Evolutionary conservation across 2,888 invertebrate species (phyloP), one percentile per base, ranked within the genome.

Genomic region (Amaurobius ferox): DNA sequence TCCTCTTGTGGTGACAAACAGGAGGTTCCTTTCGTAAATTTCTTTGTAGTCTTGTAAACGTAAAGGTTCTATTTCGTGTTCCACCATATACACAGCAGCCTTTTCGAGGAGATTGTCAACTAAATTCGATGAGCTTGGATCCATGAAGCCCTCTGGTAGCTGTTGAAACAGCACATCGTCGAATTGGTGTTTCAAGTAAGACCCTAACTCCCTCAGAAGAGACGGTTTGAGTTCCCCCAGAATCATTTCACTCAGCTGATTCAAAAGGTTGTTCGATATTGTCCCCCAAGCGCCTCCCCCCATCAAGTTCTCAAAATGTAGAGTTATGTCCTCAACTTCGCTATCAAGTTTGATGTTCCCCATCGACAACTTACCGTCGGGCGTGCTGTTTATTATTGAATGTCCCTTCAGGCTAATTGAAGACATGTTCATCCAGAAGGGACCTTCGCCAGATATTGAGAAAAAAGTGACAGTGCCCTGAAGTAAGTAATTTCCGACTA

Each of bases 211-310:
- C 0, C 93, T 93, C 29, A 97, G 92, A 88, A 97, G 94, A 89
- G 95, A 95, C 0, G 96, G 96, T 90, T 97, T 97, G 90, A 97
- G 95, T 11, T 95, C 95, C 90, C 96, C 96, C 89, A 97, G 97
- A 11, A 97, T 93, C 88, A 96, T 94, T 16, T 94, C 94, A 0
- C 96, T 96, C 0, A 96, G 94, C 0, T 95, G 95, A 91, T 97
- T 97, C 64, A 97, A 92, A 79, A 94, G 93, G 78, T 88, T 73
- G 67, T 89, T 89, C 7, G 86, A 74, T 3, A 94, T 91, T 61
- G 93, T 93, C 0, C 95, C 96, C 86, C 96, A 92, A 89, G 96
- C 94, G 5, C 96, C 95, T 0, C 88, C 87, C 7, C 88, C 89
- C 80, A 89, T 79, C 11, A 96, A 93, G 90, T 96, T 96, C 91